Base-by-base conservation (phyloP, 2,888 invertebrate species). In the Trachelus troglodyta region DNA sequence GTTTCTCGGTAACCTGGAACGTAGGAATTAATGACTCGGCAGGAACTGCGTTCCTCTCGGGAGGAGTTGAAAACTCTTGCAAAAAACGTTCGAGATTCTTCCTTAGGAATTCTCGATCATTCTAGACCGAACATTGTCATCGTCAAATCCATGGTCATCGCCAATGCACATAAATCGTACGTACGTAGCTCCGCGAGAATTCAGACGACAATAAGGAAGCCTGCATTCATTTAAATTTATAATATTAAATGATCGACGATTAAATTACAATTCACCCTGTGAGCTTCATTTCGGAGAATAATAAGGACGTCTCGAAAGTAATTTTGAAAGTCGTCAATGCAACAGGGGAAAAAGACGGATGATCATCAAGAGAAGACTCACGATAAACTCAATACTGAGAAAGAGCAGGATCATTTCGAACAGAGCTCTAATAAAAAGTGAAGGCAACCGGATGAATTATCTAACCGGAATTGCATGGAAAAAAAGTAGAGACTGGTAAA, bases 371-470 rank as follows among this genome's bases (percentile, higher is more conserved):
- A 56, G 40, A 56, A 56, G 40, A 23, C 40, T 40, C 4, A 0
- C 2, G 23, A 23, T 56, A 56, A 56, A 56, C 6, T 23, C 6
- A 9, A 23, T 23, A 23, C 23, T 56, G 73, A 56, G 75, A 76
- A 40, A 30, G 76, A 75, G 23, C 23, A 68, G 37, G 34, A 33
- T 71, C 34, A 23, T 74, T 56, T 12, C 33, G 4, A 74, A 11
- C 11, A 71, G 15, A 33, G 71, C 23, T 74, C 80, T 80, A 82
- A 85, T 84, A 85, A 84, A 85, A 82, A 79, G 73, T 83, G 87
- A 87, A 86, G 85, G 85, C 83, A 81, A 88, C 84, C 87, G 88
- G 88, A 88, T 86, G 86, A 86, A 83, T 88, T 84, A 88, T 87
- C 86, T 87, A 88, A 88, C 85, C 79, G 80, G 80, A 84, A 86